phyloP scores from a whole-genome alignment of 1,140 invertebrate species.

The Drosophila lacteicornis region DNA sequence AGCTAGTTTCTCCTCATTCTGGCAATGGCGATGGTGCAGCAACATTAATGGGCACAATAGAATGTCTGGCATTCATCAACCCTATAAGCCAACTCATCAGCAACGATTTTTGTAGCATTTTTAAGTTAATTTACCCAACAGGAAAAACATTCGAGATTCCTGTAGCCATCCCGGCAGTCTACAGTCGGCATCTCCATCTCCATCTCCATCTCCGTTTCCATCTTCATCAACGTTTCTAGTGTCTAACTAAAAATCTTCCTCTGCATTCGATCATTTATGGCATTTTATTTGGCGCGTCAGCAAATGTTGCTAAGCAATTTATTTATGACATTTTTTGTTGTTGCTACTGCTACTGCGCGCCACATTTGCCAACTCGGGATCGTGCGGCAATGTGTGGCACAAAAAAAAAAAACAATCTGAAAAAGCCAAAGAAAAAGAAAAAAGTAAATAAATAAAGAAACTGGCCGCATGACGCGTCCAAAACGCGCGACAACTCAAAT shows the following conservation, averaged over 20 bases:
- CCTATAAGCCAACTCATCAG: slow-evolving; percentile 79
- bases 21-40: slow-evolving; percentile 18
- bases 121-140: slow-evolving; percentile 84
- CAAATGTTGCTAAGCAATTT: slow-evolving; percentile 84
- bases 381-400: slow-evolving; percentile 80
- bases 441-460: slow-evolving; percentile 57
- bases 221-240: slow-evolving; percentile 47
- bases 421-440: background rate
- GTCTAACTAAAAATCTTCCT: slow-evolving; percentile 72
- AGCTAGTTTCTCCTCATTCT: slow-evolving; percentile 30
- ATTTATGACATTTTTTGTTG: slow-evolving; percentile 84
- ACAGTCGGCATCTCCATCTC: slow-evolving; percentile 1
- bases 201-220: slow-evolving; percentile 45
- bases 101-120: slow-evolving; percentile 83
- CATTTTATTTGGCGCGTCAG: slow-evolving; percentile 84
- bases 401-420: slow-evolving; percentile 15
- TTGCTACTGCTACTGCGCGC: slow-evolving; percentile 43
- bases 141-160: slow-evolving; percentile 81
- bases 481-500: slow-evolving; percentile 71
- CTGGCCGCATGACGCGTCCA: slow-evolving; percentile 79
- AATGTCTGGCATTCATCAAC: slow-evolving; percentile 67
- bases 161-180: slow-evolving; percentile 21
- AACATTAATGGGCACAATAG: slow-evolving; percentile 59
- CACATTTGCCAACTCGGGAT: slow-evolving; percentile 68
- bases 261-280: slow-evolving; percentile 82